These are phyloP conservation scores for Acipenser ruthenus DNA, from an alignment of 2,797 vertebrate species.

Conservation along the genomic window DNA sequence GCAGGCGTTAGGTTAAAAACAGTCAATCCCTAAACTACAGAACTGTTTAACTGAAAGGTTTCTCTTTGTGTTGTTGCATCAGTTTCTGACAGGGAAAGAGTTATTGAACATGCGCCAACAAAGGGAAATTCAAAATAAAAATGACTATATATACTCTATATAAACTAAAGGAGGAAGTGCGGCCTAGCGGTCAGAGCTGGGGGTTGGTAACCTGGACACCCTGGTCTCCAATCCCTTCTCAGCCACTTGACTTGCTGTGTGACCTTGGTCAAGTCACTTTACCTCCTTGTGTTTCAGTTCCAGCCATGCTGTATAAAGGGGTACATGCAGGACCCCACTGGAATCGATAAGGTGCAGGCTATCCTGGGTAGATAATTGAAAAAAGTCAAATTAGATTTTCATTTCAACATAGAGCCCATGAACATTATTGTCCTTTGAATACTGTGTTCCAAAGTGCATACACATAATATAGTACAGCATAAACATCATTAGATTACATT, in stretches of 20 bases:
- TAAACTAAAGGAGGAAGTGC: not conserved
- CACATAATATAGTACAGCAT: too few species aligned
- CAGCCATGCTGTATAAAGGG: constrained; percentile 71
- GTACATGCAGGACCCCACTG: constrained; percentile 62
- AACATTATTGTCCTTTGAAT: too few species aligned
- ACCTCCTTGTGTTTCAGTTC: constrained; percentile 72
- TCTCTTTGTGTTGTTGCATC: too few species aligned
- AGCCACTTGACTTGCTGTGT: not conserved
- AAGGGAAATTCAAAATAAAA: too few species aligned
- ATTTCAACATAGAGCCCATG: not conserved
- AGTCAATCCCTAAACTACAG: too few species aligned
- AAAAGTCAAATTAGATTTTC: constrained; percentile 57
- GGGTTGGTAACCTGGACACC: not conserved
- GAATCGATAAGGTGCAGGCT: constrained; percentile 70
- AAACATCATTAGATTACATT: too few species aligned
- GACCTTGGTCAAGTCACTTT: constrained; percentile 28
- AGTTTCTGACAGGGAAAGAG: too few species aligned
- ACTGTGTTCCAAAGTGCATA: too few species aligned
- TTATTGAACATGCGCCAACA: too few species aligned
- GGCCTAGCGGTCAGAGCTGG: not conserved
- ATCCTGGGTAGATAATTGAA: constrained; percentile 66
- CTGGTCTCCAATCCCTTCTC: constrained; percentile 4
- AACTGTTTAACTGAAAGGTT: too few species aligned
- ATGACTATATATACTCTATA: too few species aligned
- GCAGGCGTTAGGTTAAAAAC: too few species aligned